phyloP scores from a whole-genome alignment of 64 coral and sea anemone genomes.

The Stichodactyla mertensii region DNA sequence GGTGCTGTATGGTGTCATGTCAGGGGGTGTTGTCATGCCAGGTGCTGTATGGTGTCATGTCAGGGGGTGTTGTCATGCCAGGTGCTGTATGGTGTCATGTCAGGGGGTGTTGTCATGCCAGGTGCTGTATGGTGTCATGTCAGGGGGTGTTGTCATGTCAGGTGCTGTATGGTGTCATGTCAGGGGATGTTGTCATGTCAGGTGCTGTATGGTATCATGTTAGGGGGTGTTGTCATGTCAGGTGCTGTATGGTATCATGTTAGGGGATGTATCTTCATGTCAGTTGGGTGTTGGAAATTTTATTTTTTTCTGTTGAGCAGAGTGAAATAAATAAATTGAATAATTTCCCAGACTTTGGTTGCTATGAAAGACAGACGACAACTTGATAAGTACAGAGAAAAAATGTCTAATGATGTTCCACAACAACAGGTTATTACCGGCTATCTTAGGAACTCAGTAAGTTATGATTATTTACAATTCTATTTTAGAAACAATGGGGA shows the following conservation, averaged over 20 bases:
- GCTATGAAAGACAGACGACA: conserved; percentile 47
- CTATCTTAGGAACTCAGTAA: conserved; percentile 51
- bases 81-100: no score
- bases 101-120: no score
- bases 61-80: no score
- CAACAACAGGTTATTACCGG: conserved; percentile 38
- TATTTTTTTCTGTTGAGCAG: background rate
- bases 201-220: background rate
- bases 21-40: no score
- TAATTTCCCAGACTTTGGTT: conserved; percentile 40
- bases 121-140: no score
- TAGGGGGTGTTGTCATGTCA: background rate
- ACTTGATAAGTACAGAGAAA: conserved; percentile 33
- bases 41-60: no score
- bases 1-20: no score
- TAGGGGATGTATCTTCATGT: background rate
- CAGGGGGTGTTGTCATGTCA: no score
- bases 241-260: background rate
- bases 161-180: background rate
- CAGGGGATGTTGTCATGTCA: background rate
- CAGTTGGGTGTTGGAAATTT: background rate
- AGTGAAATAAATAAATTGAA: no score
- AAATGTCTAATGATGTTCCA: conserved; percentile 15
- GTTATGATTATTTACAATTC: background rate
- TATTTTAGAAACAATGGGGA: no score